Conservation (phyloP, 2,888 invertebrate species). For the Leucophora obtusa region DNA sequence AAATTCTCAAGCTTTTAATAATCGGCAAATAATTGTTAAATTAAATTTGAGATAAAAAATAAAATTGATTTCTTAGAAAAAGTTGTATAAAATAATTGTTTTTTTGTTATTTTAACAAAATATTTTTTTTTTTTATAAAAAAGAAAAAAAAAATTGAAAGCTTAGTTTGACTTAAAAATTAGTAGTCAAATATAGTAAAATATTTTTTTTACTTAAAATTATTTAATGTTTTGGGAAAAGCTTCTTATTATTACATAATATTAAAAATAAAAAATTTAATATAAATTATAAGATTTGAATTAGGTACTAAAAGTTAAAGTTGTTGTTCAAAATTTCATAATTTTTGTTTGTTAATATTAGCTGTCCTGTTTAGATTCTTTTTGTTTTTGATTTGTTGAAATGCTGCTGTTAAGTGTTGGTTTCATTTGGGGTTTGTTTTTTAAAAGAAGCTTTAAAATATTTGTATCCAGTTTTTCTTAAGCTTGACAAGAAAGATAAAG, state of each 20-base stretch:
- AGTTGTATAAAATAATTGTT: neutral
- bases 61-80: neutral
- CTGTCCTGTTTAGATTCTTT: conserved; percentile 23
- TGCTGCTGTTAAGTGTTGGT: conserved; percentile 51
- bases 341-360: conserved; percentile 28
- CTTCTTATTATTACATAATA: conserved; percentile 12
- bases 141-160: neutral
- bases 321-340: conserved; percentile 3
- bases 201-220: conserved; percentile 15
- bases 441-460: conserved; percentile 31
- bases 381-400: conserved; percentile 35
- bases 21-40: neutral
- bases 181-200: no score
- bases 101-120: no score
- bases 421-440: conserved; percentile 19
- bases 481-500: conserved; percentile 34
- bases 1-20: neutral
- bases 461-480: conserved; percentile 13
- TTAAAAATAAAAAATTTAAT: conserved; percentile 6
- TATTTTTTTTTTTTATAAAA: no score
- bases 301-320: conserved; percentile 31
- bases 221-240: conserved; percentile 32
- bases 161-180: neutral
- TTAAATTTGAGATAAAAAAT: no score
- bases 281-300: conserved; percentile 5